Evolutionary conservation across 2,888 invertebrate species (phyloP).

Genomic region (Ormyrus thymus): DNA sequence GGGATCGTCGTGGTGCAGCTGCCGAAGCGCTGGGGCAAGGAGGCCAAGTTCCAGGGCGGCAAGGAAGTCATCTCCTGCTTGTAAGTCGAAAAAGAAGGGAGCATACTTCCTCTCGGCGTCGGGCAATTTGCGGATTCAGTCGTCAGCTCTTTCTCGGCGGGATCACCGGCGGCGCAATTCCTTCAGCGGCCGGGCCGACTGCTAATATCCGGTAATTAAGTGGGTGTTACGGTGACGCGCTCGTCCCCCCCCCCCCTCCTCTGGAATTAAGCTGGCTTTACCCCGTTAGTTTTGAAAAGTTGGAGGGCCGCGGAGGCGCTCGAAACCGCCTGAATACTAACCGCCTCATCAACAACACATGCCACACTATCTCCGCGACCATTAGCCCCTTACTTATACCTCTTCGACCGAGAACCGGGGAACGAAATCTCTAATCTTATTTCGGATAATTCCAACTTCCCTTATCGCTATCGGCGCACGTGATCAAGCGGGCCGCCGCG

Average conservation of each 20-base stretch:
- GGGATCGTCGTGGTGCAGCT: slow-evolving; percentile 84
- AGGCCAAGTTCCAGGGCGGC: slow-evolving; percentile 82
- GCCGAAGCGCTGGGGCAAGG: slow-evolving; percentile 84
- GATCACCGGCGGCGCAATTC: slow-evolving; percentile 51
- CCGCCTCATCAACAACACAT: slow-evolving; percentile 75
- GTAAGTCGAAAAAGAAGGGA: slow-evolving; percentile 76
- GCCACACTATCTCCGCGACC: slow-evolving; percentile 65
- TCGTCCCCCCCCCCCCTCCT: slow-evolving; percentile 69
- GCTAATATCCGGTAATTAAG: slow-evolving; percentile 74
- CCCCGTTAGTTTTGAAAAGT: slow-evolving; percentile 73
- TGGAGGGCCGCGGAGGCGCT: slow-evolving; percentile 54
- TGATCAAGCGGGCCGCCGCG: neutral
- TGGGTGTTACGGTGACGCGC: slow-evolving; percentile 62
- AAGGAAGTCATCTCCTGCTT: slow-evolving; percentile 83
- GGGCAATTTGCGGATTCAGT: neutral
- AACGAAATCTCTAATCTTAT: slow-evolving; percentile 65
- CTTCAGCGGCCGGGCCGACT: slow-evolving; percentile 58
- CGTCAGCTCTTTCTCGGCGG: slow-evolving; percentile 16
- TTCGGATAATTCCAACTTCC: slow-evolving; percentile 64
- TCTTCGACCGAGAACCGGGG: slow-evolving; percentile 49
- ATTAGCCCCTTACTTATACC: slow-evolving; percentile 60
- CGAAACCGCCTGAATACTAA: slow-evolving; percentile 71
- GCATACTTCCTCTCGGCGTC: neutral
- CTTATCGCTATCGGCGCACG: slow-evolving; percentile 42
- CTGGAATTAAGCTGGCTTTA: slow-evolving; percentile 73